phyloP scores from a whole-genome alignment of 2,797 vertebrate genomes.

The Ceryle rudis region DNA sequence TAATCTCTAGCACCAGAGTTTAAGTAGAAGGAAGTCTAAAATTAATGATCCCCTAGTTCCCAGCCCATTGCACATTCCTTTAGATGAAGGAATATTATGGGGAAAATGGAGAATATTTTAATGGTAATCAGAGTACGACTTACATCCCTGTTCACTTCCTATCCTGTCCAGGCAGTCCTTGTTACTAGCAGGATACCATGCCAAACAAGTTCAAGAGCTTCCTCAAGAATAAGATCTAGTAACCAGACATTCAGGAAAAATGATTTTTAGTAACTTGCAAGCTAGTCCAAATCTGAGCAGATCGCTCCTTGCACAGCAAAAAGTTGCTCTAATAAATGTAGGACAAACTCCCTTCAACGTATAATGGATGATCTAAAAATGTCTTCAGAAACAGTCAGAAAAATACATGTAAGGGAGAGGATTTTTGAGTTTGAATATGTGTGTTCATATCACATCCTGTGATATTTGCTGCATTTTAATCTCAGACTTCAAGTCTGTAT shows the following conservation, averaged over 20 bases:
- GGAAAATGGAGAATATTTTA: slow-evolving; percentile 45
- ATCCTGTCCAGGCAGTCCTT: neutral
- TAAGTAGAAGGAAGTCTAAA: neutral
- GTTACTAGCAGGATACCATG: neutral
- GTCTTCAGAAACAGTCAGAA: slow-evolving; percentile 3
- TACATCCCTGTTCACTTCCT: neutral
- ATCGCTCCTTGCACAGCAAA: neutral
- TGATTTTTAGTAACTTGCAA: neutral
- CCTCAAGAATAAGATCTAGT: neutral
- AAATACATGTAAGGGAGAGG: neutral
- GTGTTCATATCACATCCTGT: neutral
- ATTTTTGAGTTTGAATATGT: neutral
- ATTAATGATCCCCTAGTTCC: neutral
- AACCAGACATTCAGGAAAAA: neutral
- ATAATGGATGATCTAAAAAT: neutral
- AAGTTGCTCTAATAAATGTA: neutral
- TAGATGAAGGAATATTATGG: neutral
- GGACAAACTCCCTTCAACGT: neutral
- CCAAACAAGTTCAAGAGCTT: neutral
- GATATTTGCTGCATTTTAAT: slow-evolving; percentile 18
- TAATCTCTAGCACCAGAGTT: neutral
- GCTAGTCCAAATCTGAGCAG: neutral
- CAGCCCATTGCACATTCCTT: neutral
- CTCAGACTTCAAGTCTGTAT: neutral
- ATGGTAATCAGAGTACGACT: neutral